Percentiles rank a stretch among this genome's conserved stretches.
phyloP scores from a whole-genome alignment of 2,888 invertebrate species.

The Netelia melanura region DNA sequence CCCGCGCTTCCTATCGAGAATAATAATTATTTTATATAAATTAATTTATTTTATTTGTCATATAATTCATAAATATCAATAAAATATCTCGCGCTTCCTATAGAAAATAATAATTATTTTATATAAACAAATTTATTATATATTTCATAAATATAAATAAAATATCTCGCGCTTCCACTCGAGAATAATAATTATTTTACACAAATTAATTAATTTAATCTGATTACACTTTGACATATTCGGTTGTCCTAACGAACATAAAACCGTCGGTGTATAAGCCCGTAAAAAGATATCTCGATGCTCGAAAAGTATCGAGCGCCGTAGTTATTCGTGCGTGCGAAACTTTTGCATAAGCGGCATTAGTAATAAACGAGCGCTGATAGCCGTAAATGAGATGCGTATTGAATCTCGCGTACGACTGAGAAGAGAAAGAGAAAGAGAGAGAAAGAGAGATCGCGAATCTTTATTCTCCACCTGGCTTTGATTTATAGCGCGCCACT shows the following conservation, averaged over 20 bases:
- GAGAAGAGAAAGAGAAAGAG: constrained; percentile 16
- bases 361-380: constrained; percentile 56
- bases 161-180: no score
- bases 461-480: constrained; percentile 46
- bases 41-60: no score
- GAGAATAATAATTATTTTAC: no score
- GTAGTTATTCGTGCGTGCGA: constrained; percentile 47
- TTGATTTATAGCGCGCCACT: constrained; percentile 65
- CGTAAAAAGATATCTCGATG: constrained; percentile 42
- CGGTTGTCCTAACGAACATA: neutral
- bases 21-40: no score
- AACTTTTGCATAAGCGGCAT: constrained; percentile 38
- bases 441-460: constrained; percentile 25
- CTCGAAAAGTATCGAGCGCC: constrained; percentile 21
- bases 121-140: no score
- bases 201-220: no score
- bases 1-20: no score
- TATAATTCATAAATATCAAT: no score
- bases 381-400: constrained; percentile 56
- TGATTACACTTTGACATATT: no score
- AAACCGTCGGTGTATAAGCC: neutral
- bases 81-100: no score
- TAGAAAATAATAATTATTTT: no score
- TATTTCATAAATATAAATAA: no score
- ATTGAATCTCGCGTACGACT: constrained; percentile 31